Base-by-base conservation (phyloP, 2,797 vertebrate genomes). In the Pelobates cultripes region DNA sequence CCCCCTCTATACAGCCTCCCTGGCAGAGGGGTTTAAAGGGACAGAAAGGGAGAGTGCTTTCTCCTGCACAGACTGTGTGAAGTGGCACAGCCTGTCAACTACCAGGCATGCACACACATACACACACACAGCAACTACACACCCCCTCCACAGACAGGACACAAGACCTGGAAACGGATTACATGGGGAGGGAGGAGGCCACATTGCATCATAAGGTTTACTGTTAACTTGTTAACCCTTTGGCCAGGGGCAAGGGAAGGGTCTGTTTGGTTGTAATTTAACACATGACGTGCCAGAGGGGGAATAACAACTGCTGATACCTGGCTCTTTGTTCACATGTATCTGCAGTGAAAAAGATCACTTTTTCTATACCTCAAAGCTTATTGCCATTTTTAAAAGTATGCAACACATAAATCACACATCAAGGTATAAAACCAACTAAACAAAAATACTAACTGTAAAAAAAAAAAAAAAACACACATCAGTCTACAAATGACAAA, bases 121-220 rank as follows among this genome's bases (percentile, higher is more conserved):
- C 51, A 67, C 64, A 45, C 53, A 17, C 15, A 10, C 45, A 47
- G 45, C 9, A n/a, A 42, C 10, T 12, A 28, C 28, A 57, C 71
- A 74, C 77, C 66, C 71, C 41, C 77, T 70, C 63, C 44, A 3
- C 63, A 51, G 64, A 13, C 17, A 43, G 43, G 61, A 28, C 70
- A 67, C 7, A 84, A 84, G 73, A 71, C 77, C 77, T 79, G 82
- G 82, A 79, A 75, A 63, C 71, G 82, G 82, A 84, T 79, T 75
- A 67, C 41, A 66, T 28, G 7, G 72, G 63, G 3, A 74, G 82
- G 77, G 77, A 70, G 82, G 67, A 44, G 77, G 81, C 43, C 42
- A 55, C 41, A 74, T 83, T 83, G 79, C 76, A 70, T 83, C 78
- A 79, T 41, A 70, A 47, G 41, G 7, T 28, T 28, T 28, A 28